phyloP scores from a whole-genome alignment of 1,140 invertebrate genomes.

The Cotesia vestalis region DNA sequence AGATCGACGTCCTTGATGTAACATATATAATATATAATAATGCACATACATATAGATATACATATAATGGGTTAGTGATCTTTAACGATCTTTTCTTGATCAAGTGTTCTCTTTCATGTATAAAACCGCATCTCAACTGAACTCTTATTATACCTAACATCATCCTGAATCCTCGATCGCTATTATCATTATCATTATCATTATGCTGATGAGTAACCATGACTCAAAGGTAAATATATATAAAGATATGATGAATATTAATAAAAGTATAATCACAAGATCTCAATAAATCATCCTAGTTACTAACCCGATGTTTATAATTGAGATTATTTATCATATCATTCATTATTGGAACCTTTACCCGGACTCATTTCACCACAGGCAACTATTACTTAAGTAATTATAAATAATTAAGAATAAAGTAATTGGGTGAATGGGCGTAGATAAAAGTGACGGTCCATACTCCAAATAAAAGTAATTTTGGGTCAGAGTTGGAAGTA shows the following conservation, averaged over 20 bases:
- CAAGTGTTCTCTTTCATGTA: not conserved
- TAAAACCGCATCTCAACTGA: not conserved
- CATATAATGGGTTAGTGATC: slow-evolving; percentile 7
- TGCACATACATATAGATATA: too few species aligned
- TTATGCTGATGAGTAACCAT: not conserved
- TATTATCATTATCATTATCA: slow-evolving; percentile 3
- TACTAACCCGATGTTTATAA: not conserved
- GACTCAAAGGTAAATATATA: not conserved
- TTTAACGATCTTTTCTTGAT: not conserved
- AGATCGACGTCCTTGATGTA: too few species aligned
- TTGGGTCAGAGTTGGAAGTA: slow-evolving; percentile 46
- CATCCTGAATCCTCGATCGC: too few species aligned
- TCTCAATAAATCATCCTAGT: slow-evolving; percentile 11
- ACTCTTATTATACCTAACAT: not conserved
- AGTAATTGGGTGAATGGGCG: not conserved
- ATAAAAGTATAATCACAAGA: slow-evolving; percentile 5
- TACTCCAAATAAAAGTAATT: slow-evolving; percentile 3
- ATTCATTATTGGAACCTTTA: too few species aligned
- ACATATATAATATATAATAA: too few species aligned
- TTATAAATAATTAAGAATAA: too few species aligned
- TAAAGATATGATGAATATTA: too few species aligned
- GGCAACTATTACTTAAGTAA: too few species aligned
- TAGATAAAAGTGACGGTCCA: slow-evolving; percentile 1
- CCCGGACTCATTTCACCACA: too few species aligned
- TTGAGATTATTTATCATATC: too few species aligned